A percentile compares a stretch with the other conserved stretches of the same genome.
phyloP scores from a whole-genome alignment of 2,113 vertebrate genomes.

The Indri indri region DNA sequence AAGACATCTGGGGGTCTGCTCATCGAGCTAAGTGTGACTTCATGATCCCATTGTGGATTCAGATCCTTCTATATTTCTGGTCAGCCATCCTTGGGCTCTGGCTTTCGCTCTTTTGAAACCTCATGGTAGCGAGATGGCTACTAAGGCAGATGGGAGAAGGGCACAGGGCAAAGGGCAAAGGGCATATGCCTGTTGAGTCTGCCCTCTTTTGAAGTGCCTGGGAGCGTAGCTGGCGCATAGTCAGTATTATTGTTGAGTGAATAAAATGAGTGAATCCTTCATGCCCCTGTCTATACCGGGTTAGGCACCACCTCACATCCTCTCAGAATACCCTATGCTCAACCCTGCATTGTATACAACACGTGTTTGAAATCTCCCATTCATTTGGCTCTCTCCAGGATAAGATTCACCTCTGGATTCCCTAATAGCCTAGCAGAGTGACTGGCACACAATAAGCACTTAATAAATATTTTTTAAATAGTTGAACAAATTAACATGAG shows the following conservation, averaged over 20 bases:
- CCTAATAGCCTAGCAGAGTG: not conserved
- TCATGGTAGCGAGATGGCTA: not conserved
- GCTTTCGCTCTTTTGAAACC: not conserved
- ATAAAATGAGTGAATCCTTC: not conserved
- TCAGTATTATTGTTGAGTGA: not conserved
- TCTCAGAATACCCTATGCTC: not conserved
- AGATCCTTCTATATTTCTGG: not conserved
- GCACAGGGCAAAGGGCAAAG: not conserved
- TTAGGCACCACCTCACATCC: not conserved
- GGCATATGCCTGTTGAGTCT: not conserved
- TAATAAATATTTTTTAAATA: not conserved
- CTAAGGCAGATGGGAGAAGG: not conserved
- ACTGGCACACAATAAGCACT: not conserved
- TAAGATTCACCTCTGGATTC: not conserved
- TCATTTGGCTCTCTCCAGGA: not conserved
- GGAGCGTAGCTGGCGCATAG: not conserved
- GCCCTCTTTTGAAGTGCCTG: not conserved
- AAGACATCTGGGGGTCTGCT: not conserved
- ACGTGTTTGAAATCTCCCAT: not conserved
- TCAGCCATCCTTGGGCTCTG: not conserved
- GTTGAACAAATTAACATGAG: not conserved
- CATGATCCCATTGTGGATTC: rapidly evolving
- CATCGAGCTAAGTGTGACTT: not conserved
- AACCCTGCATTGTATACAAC: not conserved
- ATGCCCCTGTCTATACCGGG: not conserved